Conservation (phyloP, 2,888 invertebrate genomes). For the Drepana falcataria region DNA sequence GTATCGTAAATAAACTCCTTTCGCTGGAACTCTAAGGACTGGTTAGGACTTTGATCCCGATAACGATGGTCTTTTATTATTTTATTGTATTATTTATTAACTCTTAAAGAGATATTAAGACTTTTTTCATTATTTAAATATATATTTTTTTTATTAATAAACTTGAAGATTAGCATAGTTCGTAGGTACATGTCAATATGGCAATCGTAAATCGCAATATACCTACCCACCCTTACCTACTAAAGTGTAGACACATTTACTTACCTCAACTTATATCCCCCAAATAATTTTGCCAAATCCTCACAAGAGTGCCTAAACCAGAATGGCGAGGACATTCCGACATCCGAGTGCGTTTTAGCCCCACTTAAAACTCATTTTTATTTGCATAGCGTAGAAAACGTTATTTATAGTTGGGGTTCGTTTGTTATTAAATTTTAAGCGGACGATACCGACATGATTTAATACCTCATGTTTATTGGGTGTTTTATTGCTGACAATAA, state of each 20-base stretch:
- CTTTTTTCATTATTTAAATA: too few species aligned
- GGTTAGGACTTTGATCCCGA: too few species aligned
- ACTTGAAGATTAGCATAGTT: too few species aligned
- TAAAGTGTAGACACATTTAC: neutral
- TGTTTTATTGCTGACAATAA: neutral
- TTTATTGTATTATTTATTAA: too few species aligned
- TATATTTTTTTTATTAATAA: too few species aligned
- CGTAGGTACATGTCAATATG: too few species aligned
- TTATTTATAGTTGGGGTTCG: slow-evolving; percentile 49
- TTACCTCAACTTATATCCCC: slow-evolving; percentile 1
- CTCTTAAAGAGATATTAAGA: too few species aligned
- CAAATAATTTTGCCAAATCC: slow-evolving; percentile 8
- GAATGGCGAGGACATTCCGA: slow-evolving; percentile 42
- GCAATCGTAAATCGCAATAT: neutral
- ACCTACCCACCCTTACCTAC: neutral
- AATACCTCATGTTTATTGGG: slow-evolving; percentile 6
- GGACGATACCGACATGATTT: slow-evolving; percentile 20
- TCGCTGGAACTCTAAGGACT: too few species aligned
- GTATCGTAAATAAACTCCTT: too few species aligned
- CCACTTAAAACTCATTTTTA: slow-evolving; percentile 50
- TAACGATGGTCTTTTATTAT: too few species aligned
- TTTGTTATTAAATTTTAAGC: slow-evolving; percentile 36
- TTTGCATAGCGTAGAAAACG: slow-evolving; percentile 38
- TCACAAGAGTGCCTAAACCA: slow-evolving; percentile 31
- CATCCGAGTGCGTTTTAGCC: slow-evolving; percentile 51